Conservation (phyloP, 2,113 vertebrate genomes). For the Urocynchramus pylzowi region DNA sequence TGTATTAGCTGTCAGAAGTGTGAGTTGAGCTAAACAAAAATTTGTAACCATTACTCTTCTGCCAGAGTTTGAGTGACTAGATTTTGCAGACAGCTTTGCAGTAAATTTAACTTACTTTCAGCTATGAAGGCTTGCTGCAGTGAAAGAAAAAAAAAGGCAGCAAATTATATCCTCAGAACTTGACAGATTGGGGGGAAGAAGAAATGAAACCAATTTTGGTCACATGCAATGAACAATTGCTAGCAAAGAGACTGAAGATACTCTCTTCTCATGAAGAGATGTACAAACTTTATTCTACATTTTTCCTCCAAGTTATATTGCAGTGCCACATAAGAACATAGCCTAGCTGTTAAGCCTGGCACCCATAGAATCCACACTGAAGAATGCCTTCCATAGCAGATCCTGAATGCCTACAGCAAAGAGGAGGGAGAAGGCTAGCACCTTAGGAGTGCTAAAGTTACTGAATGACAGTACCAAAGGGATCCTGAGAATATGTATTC, state of each 20-base stretch:
- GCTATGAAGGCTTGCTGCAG: not conserved
- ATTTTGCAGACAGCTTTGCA: not conserved
- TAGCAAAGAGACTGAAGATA: not conserved
- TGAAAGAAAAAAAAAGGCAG: not conserved
- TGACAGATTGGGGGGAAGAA: not conserved
- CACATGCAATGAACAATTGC: not conserved
- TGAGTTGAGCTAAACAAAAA: not conserved
- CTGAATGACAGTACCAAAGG: not conserved
- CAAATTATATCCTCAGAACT: not conserved
- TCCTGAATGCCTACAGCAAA: not conserved
- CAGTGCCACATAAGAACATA: not conserved
- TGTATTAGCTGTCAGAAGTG: not conserved
- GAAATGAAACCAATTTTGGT: not conserved
- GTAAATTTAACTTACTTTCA: not conserved
- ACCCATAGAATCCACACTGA: not conserved
- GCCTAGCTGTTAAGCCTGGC: not conserved
- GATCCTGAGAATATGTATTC: not conserved
- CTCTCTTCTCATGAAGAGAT: not conserved
- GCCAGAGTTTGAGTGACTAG: not conserved
- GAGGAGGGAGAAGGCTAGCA: not conserved
- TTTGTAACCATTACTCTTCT: not conserved
- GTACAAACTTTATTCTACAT: not conserved
- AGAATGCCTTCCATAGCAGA: not conserved
- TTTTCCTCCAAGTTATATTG: not conserved
- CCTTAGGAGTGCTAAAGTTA: not conserved